Evolutionary conservation across 92 coral and sea anemone species (phyloP), one percentile per base, ranked within the genome.

Genomic region (Plumapathes pennacea): DNA sequence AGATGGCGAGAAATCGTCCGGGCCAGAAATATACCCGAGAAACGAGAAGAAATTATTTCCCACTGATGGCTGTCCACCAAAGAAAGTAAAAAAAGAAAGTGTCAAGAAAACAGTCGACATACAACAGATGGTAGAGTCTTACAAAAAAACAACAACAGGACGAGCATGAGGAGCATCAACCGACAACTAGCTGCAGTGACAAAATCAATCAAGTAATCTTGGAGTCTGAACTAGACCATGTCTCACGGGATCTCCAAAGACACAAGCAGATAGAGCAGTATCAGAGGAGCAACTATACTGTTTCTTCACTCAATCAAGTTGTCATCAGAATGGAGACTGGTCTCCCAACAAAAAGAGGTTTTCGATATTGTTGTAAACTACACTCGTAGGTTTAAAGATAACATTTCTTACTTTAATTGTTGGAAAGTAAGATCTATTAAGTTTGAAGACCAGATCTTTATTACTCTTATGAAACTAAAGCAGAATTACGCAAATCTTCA

Each of bases 261-360:
- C 60, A 14, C 2, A 32, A 32, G 23, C 27, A 45, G 26, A 32
- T 38, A 59, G 40, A 25, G n/a, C 9, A 38, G 10, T 62, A 72
- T 32, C 52, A 19, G 3, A 23, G 60, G 39, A 42, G n/a, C 27
- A 36, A 33, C 8, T 73, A 73, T 34, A 36, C 72, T 29, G 72
- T 52, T 1, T 10, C 57, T 6, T 0, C 63, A 42, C 50, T 73
- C 18, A 40, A 29, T 22, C 42, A 30, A 0, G 48, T 61, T 2
- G 80, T 72, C 20, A 27, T 73, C 10, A 33, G 69, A 17, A 73
- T 73, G 81, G 81, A 63, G 46, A 74, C 81, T 62, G 81, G 67
- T 19, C 65, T 74, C 12, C 81, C 73, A 50, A 72, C 60, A 4
- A 71, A 6, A 25, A 17, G 50, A 58, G n/a, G 62, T 60, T 14